phyloP scores from a whole-genome alignment of 2,113 vertebrate genomes.

The Lampris incognitus region DNA sequence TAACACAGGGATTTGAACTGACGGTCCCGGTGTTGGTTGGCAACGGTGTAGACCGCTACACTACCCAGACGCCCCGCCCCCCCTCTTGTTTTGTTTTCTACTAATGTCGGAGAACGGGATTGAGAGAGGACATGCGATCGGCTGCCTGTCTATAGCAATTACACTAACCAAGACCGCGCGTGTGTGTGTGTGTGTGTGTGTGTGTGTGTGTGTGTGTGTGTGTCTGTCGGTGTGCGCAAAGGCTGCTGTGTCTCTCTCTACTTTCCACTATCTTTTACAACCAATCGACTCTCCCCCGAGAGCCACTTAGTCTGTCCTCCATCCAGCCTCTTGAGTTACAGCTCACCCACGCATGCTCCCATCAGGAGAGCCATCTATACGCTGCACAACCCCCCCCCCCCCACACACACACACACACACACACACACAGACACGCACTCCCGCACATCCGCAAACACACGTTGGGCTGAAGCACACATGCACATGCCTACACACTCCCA shows the following conservation, averaged over 20 bases:
- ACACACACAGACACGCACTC: background rate
- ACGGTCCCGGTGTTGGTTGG: too few species aligned
- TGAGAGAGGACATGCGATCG: conserved; percentile 43
- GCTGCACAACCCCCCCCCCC: background rate
- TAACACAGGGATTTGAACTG: too few species aligned
- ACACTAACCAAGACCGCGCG: conserved; percentile 48
- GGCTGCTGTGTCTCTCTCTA: conserved; percentile 70
- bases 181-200: conserved; percentile 56
- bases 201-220: conserved; percentile 10
- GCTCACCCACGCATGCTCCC: conserved; percentile 65
- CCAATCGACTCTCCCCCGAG: conserved; percentile 72
- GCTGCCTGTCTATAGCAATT: conserved; percentile 67
- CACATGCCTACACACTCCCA: background rate
- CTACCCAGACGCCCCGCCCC: too few species aligned
- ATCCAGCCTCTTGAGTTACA: conserved; percentile 73
- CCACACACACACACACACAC: conserved; percentile 22
- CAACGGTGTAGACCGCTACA: too few species aligned
- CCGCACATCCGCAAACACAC: conserved; percentile 23
- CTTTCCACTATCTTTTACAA: conserved; percentile 75
- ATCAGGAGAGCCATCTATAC: conserved; percentile 52
- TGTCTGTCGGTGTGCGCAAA: conserved; percentile 48
- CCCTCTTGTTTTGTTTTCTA: too few species aligned
- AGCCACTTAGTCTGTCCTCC: conserved; percentile 78
- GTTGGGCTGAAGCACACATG: background rate
- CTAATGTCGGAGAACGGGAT: conserved; percentile 10